Conservation (phyloP, 2,797 vertebrate genomes). For the Molossus alvarezi region DNA sequence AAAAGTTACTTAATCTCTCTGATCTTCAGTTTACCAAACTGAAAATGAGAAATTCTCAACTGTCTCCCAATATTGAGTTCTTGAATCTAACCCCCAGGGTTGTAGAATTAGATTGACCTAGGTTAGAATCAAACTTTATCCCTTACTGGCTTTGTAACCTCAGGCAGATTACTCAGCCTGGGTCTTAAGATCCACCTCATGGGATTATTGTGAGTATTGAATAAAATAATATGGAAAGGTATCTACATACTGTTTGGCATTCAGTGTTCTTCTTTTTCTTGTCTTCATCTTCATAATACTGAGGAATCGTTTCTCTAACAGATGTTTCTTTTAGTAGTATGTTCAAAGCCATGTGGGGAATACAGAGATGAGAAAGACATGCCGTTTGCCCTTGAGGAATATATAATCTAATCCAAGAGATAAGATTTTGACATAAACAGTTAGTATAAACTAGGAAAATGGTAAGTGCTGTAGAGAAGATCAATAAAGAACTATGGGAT, state of each 20-base stretch:
- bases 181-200: background rate
- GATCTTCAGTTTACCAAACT: slow-evolving; percentile 36
- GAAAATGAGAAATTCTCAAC: slow-evolving; percentile 57
- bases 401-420: slow-evolving; percentile 23
- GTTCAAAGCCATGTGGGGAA: slow-evolving; percentile 35
- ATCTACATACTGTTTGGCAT: background rate
- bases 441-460: slow-evolving; percentile 53
- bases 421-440: background rate
- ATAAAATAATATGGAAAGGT: slow-evolving; percentile 9
- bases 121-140: background rate
- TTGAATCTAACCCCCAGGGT: background rate
- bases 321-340: background rate
- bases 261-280: background rate
- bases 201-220: background rate
- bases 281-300: background rate
- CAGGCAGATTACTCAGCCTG: background rate
- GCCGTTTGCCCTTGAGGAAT: background rate
- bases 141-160: background rate
- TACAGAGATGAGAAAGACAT: background rate
- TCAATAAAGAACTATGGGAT: background rate
- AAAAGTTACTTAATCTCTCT: slow-evolving; percentile 56
- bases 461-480: background rate
- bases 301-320: slow-evolving; percentile 24
- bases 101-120: background rate
- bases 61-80: background rate